Percentiles rank a stretch among this genome's conserved stretches.
Evolutionary conservation across 2,888 invertebrate genomes (phyloP).

Genomic region (Drosophila neonasuta): DNA sequence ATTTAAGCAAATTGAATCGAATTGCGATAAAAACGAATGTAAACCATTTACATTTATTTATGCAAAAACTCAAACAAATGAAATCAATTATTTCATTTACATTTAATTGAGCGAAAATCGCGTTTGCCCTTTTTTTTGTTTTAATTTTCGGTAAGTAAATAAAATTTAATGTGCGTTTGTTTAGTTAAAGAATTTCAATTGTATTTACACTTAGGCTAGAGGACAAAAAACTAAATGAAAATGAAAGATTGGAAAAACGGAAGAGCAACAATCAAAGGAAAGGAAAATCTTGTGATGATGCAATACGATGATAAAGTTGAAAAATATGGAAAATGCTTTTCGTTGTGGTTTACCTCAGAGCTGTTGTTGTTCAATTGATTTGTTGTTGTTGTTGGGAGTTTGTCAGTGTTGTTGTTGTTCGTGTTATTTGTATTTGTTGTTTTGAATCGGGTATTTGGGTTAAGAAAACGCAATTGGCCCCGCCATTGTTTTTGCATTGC

Average conservation of each 20-base stretch:
- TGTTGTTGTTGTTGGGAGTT: slow-evolving; percentile 44
- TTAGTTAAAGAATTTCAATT: slow-evolving; percentile 9
- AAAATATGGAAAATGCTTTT: slow-evolving; percentile 66
- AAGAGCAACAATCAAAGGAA: slow-evolving; percentile 18
- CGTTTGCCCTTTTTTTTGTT: background rate
- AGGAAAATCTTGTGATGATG: slow-evolving; percentile 44
- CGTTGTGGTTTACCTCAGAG: slow-evolving; percentile 80
- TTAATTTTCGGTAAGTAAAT: background rate
- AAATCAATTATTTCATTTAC: slow-evolving; percentile 27
- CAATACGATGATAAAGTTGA: slow-evolving; percentile 46
- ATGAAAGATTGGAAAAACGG: slow-evolving; percentile 8
- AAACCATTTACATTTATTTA: slow-evolving; percentile 9
- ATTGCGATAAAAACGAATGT: background rate
- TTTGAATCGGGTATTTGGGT: slow-evolving; percentile 42
- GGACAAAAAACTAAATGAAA: slow-evolving; percentile 25
- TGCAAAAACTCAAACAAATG: slow-evolving; percentile 4
- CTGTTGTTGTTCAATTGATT: slow-evolving; percentile 63
- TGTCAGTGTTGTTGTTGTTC: slow-evolving; percentile 44
- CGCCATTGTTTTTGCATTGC: slow-evolving; percentile 48
- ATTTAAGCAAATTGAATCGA: slow-evolving; percentile 2
- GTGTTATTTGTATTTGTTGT: slow-evolving; percentile 42
- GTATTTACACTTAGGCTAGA: slow-evolving; percentile 38
- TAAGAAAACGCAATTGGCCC: slow-evolving; percentile 45
- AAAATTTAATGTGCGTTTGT: slow-evolving; percentile 28
- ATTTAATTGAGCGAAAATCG: slow-evolving; percentile 33